phyloP scores from a whole-genome alignment of 2,797 vertebrate species.

The Phalanger gymnotis region DNA sequence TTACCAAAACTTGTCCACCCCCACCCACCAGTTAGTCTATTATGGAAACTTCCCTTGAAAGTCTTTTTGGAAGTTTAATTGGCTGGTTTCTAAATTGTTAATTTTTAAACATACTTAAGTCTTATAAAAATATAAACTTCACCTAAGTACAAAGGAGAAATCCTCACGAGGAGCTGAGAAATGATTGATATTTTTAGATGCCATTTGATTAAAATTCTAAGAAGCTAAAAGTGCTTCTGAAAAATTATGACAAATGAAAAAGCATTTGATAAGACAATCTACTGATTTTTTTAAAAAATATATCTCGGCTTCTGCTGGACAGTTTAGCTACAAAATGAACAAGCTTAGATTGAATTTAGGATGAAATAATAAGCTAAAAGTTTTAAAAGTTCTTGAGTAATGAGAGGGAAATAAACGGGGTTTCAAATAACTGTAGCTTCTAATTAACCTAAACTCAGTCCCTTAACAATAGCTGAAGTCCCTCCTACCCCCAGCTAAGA shows the following conservation, averaged over 20 bases:
- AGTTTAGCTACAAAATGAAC: background rate
- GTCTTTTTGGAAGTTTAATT: background rate
- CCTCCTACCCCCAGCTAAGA: background rate
- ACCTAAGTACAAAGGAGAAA: background rate
- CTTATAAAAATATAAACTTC: background rate
- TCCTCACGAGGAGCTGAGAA: background rate
- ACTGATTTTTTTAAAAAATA: background rate
- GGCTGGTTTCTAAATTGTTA: background rate
- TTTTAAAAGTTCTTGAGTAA: background rate
- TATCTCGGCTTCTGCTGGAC: background rate
- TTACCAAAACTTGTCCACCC: constrained; percentile 9
- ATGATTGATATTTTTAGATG: background rate
- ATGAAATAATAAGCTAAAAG: background rate
- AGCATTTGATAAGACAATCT: background rate
- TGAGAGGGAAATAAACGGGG: background rate
- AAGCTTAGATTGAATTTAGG: background rate
- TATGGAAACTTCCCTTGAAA: background rate
- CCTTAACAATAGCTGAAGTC: background rate
- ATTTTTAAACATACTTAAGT: background rate
- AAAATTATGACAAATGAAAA: background rate
- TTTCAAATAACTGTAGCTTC: background rate
- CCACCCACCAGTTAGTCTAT: background rate
- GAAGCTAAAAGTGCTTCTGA: background rate
- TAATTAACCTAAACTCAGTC: background rate
- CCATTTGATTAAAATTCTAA: background rate